These are phyloP conservation scores for Metallyticus violacea DNA, from an alignment of 2,888 invertebrate species.

Conservation along the genomic window DNA sequence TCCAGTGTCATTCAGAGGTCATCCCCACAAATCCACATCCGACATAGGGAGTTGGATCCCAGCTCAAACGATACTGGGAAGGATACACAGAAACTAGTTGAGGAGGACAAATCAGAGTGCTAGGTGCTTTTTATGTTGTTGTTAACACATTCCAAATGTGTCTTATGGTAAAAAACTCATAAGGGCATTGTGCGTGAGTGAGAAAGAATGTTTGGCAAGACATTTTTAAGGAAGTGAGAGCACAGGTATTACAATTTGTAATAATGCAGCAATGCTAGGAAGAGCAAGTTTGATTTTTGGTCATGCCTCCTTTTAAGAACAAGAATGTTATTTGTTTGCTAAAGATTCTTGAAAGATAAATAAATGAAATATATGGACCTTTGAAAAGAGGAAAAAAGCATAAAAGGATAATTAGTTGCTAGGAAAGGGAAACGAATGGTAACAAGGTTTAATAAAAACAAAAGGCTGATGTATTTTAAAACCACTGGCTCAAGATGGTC, in stretches of 20 bases:
- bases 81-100: conserved; percentile 87
- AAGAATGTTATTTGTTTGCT: background rate
- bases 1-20: conserved; percentile 76
- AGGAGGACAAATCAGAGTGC: conserved; percentile 73
- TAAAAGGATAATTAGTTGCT: background rate
- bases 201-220: background rate
- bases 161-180: background rate
- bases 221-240: background rate
- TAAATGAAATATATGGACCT: background rate
- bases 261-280: background rate
- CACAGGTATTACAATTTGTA: background rate
- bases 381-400: background rate
- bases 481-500: background rate
- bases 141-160: background rate
- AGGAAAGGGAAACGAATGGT: background rate
- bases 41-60: conserved; percentile 80
- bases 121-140: conserved; percentile 31
- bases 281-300: background rate
- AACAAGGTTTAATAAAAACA: background rate
- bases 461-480: background rate
- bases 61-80: conserved; percentile 80
- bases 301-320: background rate
- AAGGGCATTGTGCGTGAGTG: background rate
- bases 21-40: conserved; percentile 67
- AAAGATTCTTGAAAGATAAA: background rate